phyloP scores from a whole-genome alignment of 23 tunicate species.

The Trididemnum clinides region DNA sequence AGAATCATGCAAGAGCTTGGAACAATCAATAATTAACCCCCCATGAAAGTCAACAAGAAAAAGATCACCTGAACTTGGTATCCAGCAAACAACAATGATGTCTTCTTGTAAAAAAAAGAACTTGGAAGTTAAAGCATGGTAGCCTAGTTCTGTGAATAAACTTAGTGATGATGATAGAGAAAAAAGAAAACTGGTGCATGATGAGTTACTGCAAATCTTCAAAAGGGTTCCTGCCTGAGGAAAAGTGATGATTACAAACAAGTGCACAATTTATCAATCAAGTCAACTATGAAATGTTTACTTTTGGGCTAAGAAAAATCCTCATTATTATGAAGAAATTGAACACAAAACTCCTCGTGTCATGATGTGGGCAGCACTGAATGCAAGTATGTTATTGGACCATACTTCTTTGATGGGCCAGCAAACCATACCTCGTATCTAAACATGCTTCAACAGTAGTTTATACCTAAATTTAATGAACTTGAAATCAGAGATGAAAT shows the following conservation, averaged over 20 bases:
- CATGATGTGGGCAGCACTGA: background rate
- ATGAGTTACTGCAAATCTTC: slow-evolving; percentile 12
- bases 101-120: background rate
- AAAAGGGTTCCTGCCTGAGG: background rate
- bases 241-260: slow-evolving; percentile 2
- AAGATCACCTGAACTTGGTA: slow-evolving; percentile 8
- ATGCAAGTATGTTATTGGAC: slow-evolving; percentile 10
- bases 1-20: background rate
- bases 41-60: background rate
- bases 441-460: slow-evolving; percentile 21
- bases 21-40: background rate
- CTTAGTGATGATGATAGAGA: background rate
- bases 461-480: slow-evolving; percentile 14
- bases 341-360: background rate
- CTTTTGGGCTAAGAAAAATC: slow-evolving; percentile 5
- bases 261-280: too few relatives aligned
- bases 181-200: background rate
- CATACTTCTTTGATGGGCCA: too few relatives aligned
- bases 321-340: slow-evolving; percentile 7
- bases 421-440: slow-evolving; percentile 19
- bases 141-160: background rate
- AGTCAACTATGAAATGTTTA: background rate
- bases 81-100: background rate
- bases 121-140: background rate
- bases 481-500: slow-evolving; percentile 2